These are phyloP conservation scores for Nixonia krombeini DNA, from an alignment of 1,140 invertebrate genomes.

Conservation along the genomic window DNA sequence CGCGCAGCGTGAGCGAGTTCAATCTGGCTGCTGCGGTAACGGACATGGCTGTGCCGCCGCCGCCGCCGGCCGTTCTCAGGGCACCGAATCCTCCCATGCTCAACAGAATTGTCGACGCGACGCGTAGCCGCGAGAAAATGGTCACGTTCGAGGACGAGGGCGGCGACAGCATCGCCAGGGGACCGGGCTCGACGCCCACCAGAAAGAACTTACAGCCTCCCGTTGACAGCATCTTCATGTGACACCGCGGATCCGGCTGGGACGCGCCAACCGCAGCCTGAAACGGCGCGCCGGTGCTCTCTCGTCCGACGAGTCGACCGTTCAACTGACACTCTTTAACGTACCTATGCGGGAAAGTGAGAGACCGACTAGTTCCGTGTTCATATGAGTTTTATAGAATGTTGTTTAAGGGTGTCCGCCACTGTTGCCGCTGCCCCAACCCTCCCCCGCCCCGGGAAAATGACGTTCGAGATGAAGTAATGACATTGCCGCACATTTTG, in stretches of 20 bases:
- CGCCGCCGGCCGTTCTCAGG: slow-evolving; percentile 61
- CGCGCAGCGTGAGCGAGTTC: slow-evolving; percentile 85
- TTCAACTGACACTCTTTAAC: no score
- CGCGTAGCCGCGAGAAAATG: slow-evolving; percentile 79
- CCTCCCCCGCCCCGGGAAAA: no score
- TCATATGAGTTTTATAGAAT: no score
- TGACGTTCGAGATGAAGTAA: no score
- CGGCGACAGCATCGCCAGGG: slow-evolving; percentile 44
- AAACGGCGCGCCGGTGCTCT: no score
- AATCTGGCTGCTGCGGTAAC: slow-evolving; percentile 77
- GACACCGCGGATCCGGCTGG: slow-evolving; percentile 58
- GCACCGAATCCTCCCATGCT: slow-evolving; percentile 42
- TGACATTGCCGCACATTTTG: no score
- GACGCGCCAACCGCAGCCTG: neutral
- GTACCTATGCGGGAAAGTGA: no score
- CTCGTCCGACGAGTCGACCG: no score
- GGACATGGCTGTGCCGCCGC: slow-evolving; percentile 70
- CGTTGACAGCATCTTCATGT: slow-evolving; percentile 77
- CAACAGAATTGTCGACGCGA: slow-evolving; percentile 55
- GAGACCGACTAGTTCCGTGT: no score
- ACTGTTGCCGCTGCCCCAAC: no score
- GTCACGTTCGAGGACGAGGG: slow-evolving; percentile 86
- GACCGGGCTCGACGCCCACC: slow-evolving; percentile 61
- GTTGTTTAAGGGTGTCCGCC: no score
- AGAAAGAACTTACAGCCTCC: slow-evolving; percentile 60